These are phyloP conservation scores for Cataglyphis hispanica DNA, from an alignment of 1,140 invertebrate genomes.

Conservation along the genomic window DNA sequence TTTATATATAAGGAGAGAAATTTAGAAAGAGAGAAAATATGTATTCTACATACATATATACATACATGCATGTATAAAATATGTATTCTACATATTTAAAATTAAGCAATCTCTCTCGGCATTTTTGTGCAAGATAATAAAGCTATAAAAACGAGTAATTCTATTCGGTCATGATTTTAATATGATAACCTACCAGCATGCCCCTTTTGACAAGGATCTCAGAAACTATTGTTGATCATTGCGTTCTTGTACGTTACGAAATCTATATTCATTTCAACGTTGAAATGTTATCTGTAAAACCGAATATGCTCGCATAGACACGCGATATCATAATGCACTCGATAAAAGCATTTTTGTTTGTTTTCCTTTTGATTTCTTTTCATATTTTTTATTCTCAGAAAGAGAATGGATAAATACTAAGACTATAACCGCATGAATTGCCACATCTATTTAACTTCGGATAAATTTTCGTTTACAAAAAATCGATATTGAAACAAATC, in stretches of 20 bases:
- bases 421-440: not conserved
- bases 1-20: not conserved
- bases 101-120: not conserved
- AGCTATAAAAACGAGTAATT: not conserved
- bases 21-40: not conserved
- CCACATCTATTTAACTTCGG: not conserved
- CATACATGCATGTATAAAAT: too few species aligned
- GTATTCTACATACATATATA: too few species aligned
- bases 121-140: not conserved
- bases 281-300: slow-evolving; percentile 61
- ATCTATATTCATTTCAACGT: slow-evolving; percentile 49
- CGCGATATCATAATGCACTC: slow-evolving; percentile 13
- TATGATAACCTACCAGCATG: slow-evolving; percentile 78
- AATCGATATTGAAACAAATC: not conserved
- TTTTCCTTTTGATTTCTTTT: not conserved
- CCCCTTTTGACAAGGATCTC: slow-evolving; percentile 32
- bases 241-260: slow-evolving; percentile 38
- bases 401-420: not conserved
- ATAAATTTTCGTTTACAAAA: not conserved
- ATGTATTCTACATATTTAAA: too few species aligned
- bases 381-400: slow-evolving; percentile 8
- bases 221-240: slow-evolving; percentile 59
- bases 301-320: slow-evolving; percentile 13
- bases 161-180: slow-evolving; percentile 67
- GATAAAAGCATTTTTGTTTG: slow-evolving; percentile 29